A percentile compares a stretch with the other conserved stretches of the same genome.
phyloP scores from a whole-genome alignment of 2,113 vertebrate species.

The Pelobates fuscus region DNA sequence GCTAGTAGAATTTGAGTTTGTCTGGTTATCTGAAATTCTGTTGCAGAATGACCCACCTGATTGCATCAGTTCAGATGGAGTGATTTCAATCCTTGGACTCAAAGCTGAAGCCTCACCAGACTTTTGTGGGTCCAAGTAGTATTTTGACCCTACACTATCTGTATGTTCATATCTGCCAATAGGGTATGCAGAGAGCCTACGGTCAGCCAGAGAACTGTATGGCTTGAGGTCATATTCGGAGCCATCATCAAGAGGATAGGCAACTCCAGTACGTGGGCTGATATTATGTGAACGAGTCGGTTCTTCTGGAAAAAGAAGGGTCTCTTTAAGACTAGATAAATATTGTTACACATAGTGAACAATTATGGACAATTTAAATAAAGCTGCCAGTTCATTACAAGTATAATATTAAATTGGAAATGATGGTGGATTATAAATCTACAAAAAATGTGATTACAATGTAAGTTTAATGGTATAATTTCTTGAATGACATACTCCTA shows the following conservation, averaged over 20 bases:
- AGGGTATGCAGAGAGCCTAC: constrained; percentile 72
- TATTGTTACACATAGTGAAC: constrained; percentile 63
- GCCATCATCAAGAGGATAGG: constrained; percentile 79
- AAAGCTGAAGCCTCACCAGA: constrained; percentile 76
- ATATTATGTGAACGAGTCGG: constrained; percentile 82
- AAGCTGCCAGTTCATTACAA: neutral
- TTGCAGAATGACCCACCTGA: constrained; percentile 72
- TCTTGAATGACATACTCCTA: neutral
- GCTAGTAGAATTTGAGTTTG: constrained; percentile 73
- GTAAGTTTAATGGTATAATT: neutral
- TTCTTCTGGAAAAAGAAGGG: constrained; percentile 92
- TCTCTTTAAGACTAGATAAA: constrained; percentile 77
- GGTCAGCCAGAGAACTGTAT: constrained; percentile 73
- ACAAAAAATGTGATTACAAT: neutral
- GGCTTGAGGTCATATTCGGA: constrained; percentile 87
- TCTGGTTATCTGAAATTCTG: constrained; percentile 81
- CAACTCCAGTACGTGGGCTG: constrained; percentile 79
- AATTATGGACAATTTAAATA: constrained; percentile 59
- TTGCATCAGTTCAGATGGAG: constrained; percentile 92
- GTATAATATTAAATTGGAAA: neutral
- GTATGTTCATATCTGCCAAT: constrained; percentile 80
- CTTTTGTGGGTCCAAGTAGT: constrained; percentile 76
- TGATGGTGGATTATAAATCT: constrained; percentile 14
- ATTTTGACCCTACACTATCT: constrained; percentile 81
- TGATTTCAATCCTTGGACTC: constrained; percentile 97